A percentile compares a stretch with the other conserved stretches of the same genome.
Evolutionary conservation across 2,113 vertebrate genomes (phyloP).

Genomic region (Paedocypris sp.): DNA sequence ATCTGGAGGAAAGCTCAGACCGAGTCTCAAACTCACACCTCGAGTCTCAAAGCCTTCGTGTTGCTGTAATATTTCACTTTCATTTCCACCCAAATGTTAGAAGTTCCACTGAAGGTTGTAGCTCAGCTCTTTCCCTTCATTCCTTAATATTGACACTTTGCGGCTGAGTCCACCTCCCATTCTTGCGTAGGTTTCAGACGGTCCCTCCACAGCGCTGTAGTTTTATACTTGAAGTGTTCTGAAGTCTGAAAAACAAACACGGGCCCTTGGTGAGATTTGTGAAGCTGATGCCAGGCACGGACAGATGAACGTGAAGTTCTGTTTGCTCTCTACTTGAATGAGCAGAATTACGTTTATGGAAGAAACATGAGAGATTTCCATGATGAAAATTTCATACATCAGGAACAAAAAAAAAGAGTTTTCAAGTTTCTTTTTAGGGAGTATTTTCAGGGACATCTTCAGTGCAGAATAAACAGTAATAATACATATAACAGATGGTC

Average conservation of each 20-base stretch:
- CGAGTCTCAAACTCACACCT: too few species aligned
- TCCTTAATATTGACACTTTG: too few species aligned
- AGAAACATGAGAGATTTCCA: conserved; percentile 33
- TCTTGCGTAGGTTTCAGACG: conserved; percentile 2
- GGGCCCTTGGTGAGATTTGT: conserved; percentile 12
- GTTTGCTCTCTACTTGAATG: conserved; percentile 33
- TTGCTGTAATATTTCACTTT: too few species aligned
- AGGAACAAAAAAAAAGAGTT: conserved; percentile 16
- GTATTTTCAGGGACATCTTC: conserved; percentile 20
- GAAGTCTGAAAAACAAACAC: conserved; percentile 22
- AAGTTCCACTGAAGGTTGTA: too few species aligned
- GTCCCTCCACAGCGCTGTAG: conserved; percentile 2
- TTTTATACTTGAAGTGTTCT: conserved; percentile 24
- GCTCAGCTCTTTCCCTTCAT: too few species aligned
- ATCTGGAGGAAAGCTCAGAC: too few species aligned
- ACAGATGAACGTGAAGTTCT: conserved; percentile 23
- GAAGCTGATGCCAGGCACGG: conserved; percentile 32
- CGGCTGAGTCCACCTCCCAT: too few species aligned
- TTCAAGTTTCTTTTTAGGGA: conserved; percentile 12
- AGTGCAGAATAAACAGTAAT: conserved; percentile 19
- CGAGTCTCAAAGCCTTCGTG: too few species aligned
- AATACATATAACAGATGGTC: conserved; percentile 14
- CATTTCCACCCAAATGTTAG: too few species aligned
- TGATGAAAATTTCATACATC: conserved; percentile 36
- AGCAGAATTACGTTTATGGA: conserved; percentile 23